Conservation (phyloP, 2,113 vertebrate species). For the Empidonax alnorum region DNA sequence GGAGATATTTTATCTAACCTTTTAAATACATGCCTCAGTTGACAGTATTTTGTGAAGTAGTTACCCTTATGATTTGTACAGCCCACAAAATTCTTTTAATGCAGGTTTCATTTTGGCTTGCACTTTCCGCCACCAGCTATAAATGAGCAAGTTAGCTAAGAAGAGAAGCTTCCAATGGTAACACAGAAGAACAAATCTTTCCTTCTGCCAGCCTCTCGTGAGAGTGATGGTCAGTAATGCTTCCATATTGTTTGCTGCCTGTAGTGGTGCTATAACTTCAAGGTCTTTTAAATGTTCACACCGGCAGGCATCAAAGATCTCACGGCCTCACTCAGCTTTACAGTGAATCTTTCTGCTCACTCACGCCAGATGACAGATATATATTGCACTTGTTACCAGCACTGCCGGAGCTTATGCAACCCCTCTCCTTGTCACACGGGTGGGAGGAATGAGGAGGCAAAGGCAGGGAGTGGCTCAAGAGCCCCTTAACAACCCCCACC, state of each 20-base stretch:
- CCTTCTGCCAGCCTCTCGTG: neutral
- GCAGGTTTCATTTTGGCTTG: constrained; percentile 9
- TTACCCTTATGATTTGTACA: constrained; percentile 53
- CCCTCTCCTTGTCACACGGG: fast-evolving
- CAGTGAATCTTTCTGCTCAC: neutral
- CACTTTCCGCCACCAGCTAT: neutral
- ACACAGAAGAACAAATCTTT: neutral
- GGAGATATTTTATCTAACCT: constrained; percentile 72
- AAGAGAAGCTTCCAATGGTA: neutral
- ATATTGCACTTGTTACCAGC: neutral
- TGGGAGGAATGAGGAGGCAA: neutral
- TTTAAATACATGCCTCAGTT: constrained; percentile 59
- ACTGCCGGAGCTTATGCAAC: neutral
- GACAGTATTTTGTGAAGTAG: constrained; percentile 57
- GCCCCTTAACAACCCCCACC: neutral
- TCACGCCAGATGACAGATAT: fast-evolving
- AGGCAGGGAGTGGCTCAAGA: neutral
- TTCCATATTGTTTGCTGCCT: neutral
- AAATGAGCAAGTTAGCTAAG: constrained; percentile 35
- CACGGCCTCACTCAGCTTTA: fast-evolving
- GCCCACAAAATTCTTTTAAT: constrained; percentile 57
- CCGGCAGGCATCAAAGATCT: neutral
- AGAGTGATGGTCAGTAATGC: neutral
- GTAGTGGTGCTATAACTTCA: neutral
- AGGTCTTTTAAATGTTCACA: neutral